Base-by-base conservation (phyloP, 92 coral and sea anemone species). In the Zoanthus solanderi region DNA sequence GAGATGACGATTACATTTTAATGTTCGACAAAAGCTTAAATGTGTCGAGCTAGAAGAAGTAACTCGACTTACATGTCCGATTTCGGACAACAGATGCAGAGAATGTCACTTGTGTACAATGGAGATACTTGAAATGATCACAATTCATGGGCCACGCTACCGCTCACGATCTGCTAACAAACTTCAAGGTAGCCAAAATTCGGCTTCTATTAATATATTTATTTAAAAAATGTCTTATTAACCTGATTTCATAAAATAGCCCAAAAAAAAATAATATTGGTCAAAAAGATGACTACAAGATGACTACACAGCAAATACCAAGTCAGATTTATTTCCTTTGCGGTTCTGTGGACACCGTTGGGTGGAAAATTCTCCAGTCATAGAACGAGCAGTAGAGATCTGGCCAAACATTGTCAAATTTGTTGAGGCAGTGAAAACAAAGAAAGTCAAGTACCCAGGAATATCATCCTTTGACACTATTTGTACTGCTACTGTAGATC, bases 401-500 rank as follows among this genome's bases (percentile, higher is more conserved):
- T 34, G 37, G 79, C 80, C 88, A 30, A 48, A 48, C 63, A 15
- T 84, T 57, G 18, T 50, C 37, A 71, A 84, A 16, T 79, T 56
- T 79, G 53, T 84, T n/a, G 81, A 76, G 81, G 65, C 81, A 52
- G 81, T 76, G 63, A 29, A 54, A 58, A 53, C 65, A 6, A 76
- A 50, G 58, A 42, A 75, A 31, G 58, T 75, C 58, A 75, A 75
- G 57, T 15, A 75, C 48, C 79, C 79, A 75, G 50, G 42, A 1
- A 34, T 3, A 34, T 34, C 42, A 34, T 34, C 83, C 9, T 78
- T 53, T 58, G 83, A 78, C 31, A 78, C 83, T 52, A 45, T 78
- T 78, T 67, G 11, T 13, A 47, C 83, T 77, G 82, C 69, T 77
- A 52, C 82, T 58, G 53, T 30, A 78, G 83, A 78, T 78, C 83